A percentile compares a stretch with the other conserved stretches of the same genome.
phyloP scores from a whole-genome alignment of 2,888 invertebrate genomes.

The Synergus umbraculus region DNA sequence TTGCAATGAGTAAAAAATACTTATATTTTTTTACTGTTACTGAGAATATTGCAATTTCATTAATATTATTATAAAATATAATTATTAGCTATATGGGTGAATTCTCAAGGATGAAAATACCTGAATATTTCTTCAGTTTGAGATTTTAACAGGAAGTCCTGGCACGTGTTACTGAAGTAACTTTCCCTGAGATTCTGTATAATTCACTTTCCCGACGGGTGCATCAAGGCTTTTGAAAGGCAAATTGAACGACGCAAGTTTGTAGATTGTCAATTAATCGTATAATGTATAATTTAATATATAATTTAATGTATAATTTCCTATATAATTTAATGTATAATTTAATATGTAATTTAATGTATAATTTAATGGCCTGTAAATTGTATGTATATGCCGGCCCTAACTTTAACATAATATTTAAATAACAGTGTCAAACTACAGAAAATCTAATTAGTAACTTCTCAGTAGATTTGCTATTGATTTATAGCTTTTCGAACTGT shows the following conservation, averaged over 20 bases:
- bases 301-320: too few species aligned
- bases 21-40: not conserved
- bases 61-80: too few species aligned
- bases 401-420: not conserved
- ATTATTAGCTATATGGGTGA: too few species aligned
- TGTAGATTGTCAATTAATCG: constrained; percentile 53
- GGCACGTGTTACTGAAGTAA: constrained; percentile 63
- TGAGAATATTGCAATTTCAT: not conserved
- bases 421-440: too few species aligned
- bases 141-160: constrained; percentile 48
- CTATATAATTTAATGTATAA: too few species aligned
- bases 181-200: constrained; percentile 55
- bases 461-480: not conserved
- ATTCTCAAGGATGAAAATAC: too few species aligned
- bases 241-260: constrained; percentile 49
- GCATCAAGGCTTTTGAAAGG: constrained; percentile 58
- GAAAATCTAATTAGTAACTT: not conserved
- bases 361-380: not conserved
- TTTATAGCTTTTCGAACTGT: not conserved
- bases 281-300: constrained; percentile 31
- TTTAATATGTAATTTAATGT: too few species aligned
- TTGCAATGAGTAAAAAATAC: not conserved
- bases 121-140: too few species aligned
- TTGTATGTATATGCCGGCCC: not conserved
- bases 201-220: constrained; percentile 57